Evolutionary conservation across 2,888 invertebrate genomes (phyloP).

Genomic region (Dicyrtoma fusca): DNA sequence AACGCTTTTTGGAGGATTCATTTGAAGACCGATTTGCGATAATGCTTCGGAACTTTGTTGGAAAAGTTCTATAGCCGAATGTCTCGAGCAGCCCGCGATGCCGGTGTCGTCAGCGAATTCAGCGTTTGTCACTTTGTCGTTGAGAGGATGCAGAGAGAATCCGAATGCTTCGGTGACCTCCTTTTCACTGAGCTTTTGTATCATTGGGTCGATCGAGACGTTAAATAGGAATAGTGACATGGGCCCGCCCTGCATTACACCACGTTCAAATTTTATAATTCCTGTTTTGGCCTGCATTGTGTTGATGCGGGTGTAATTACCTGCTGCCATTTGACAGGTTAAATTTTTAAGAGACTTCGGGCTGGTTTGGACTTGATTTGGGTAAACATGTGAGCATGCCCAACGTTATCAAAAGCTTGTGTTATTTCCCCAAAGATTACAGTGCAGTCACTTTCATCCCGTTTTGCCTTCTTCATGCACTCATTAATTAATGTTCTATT

Average conservation of each 20-base stretch:
- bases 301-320: not conserved
- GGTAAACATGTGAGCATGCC: not conserved
- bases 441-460: not conserved
- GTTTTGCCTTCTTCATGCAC: not conserved
- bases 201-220: no score
- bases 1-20: no score
- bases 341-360: not conserved
- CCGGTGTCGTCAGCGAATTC: no score
- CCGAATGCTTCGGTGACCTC: no score
- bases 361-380: not conserved
- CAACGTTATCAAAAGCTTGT: not conserved
- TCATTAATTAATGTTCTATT: not conserved
- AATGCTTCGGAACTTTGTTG: no score
- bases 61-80: no score
- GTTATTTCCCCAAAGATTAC: not conserved
- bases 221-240: no score
- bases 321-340: not conserved
- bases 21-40: no score
- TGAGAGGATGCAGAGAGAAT: no score
- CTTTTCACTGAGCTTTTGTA: no score
- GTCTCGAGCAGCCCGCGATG: no score
- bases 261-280: not conserved
- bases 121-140: no score
- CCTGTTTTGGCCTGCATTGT: slow-evolving; percentile 1
- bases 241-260: not conserved